phyloP scores from a whole-genome alignment of 2,797 vertebrate species.

The Choloepus didactylus region DNA sequence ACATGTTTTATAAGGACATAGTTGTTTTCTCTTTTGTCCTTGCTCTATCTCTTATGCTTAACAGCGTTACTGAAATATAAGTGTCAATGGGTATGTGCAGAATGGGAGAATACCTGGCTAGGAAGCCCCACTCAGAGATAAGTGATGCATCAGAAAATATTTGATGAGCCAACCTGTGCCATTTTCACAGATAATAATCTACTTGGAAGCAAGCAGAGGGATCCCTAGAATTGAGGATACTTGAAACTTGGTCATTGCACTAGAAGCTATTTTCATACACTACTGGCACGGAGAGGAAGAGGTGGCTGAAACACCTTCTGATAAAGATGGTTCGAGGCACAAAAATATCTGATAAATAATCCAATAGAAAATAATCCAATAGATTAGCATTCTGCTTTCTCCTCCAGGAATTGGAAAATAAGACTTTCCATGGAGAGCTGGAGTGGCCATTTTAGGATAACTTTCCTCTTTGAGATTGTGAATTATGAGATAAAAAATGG shows the following conservation, averaged over 20 bases:
- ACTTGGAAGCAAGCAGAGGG: not conserved
- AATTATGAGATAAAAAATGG: not conserved
- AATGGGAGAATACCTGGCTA: not conserved
- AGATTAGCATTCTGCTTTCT: not conserved
- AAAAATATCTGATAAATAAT: not conserved
- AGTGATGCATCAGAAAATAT: constrained; percentile 9
- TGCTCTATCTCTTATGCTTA: not conserved
- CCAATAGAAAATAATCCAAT: not conserved
- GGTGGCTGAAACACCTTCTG: not conserved
- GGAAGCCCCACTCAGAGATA: not conserved
- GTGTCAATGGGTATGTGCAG: not conserved
- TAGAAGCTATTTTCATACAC: not conserved
- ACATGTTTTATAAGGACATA: not conserved
- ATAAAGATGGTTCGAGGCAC: not conserved
- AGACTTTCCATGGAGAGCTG: not conserved
- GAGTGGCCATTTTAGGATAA: not conserved
- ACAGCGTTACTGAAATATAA: constrained; percentile 4
- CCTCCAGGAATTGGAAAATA: not conserved
- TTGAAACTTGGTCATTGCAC: not conserved
- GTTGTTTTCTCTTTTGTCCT: not conserved
- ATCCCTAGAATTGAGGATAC: not conserved
- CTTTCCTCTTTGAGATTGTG: not conserved
- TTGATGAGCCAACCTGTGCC: not conserved
- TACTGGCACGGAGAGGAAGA: not conserved
- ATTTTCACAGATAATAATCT: constrained; percentile 1